Conservation (phyloP, 2,113 vertebrate species). For the Puffinus mauretanicus region DNA sequence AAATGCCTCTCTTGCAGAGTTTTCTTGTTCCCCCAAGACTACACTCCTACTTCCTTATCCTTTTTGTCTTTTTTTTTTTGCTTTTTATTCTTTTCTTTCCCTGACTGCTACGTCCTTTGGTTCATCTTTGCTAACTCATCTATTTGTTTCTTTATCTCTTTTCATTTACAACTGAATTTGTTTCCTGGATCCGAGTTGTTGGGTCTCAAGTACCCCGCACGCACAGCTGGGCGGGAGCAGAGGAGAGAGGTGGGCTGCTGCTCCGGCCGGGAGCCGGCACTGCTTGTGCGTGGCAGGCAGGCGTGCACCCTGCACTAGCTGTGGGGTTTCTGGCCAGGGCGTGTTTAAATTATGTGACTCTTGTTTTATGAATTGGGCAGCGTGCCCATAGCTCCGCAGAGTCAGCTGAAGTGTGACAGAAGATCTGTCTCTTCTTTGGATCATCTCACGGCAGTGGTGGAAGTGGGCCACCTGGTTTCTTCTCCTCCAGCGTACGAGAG, state of each 20-base stretch:
- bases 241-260: background rate
- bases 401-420: background rate
- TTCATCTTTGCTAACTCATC: background rate
- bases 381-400: background rate
- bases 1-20: background rate
- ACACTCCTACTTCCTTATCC: background rate
- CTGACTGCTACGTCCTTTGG: background rate
- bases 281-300: rapidly evolving
- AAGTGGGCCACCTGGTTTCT: background rate
- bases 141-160: background rate
- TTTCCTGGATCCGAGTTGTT: background rate
- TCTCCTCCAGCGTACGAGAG: background rate
- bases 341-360: slow-evolving; percentile 1
- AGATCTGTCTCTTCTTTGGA: background rate
- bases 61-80: background rate
- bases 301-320: background rate
- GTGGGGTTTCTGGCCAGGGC: background rate
- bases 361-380: background rate
- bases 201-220: background rate
- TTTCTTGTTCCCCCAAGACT: background rate
- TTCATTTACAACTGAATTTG: background rate
- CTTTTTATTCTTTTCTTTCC: background rate
- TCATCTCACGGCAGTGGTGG: background rate
- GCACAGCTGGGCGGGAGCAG: background rate
- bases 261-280: rapidly evolving